A percentile compares a stretch with the other conserved stretches of the same genome.
Evolutionary conservation across 2,113 vertebrate species (phyloP).

Genomic region (Aythya baeri): DNA sequence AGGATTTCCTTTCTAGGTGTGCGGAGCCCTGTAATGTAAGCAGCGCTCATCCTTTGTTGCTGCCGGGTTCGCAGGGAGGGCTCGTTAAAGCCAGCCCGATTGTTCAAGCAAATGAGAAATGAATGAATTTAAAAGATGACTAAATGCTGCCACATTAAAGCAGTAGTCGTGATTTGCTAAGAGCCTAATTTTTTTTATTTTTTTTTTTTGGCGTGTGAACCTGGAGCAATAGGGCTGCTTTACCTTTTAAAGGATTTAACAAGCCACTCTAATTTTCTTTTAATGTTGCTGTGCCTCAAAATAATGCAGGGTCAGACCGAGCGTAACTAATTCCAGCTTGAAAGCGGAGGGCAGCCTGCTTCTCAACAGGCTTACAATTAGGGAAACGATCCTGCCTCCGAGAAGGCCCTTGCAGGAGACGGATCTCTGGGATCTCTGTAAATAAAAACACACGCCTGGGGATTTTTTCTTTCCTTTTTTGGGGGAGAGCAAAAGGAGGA

Average conservation of each 20-base stretch:
- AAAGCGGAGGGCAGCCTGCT: not conserved
- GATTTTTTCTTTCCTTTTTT: not conserved
- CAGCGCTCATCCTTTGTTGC: conserved; percentile 25
- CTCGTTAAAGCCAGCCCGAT: conserved; percentile 32
- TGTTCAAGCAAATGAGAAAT: conserved; percentile 36
- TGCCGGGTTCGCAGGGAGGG: conserved; percentile 36
- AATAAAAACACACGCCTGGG: not conserved
- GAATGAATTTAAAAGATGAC: conserved; percentile 50
- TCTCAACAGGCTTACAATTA: not conserved
- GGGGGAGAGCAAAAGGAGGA: rapidly evolving
- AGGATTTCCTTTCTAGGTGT: conserved; percentile 21
- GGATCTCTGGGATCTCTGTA: not conserved
- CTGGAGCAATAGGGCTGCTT: not conserved
- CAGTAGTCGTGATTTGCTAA: conserved; percentile 25
- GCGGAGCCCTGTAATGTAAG: not conserved
- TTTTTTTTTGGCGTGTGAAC: not conserved
- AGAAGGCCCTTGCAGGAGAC: not conserved
- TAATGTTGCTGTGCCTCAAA: not conserved
- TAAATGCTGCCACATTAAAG: conserved; percentile 35
- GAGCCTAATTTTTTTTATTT: not conserved
- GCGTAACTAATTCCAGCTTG: conserved; percentile 27
- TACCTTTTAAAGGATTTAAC: conserved; percentile 21
- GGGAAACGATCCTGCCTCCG: not conserved
- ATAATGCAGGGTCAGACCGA: conserved; percentile 5
- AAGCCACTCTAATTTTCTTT: conserved; percentile 11